These are phyloP conservation scores for Drosophila neocordata DNA, from an alignment of 1,140 invertebrate genomes.

Conservation along the genomic window DNA sequence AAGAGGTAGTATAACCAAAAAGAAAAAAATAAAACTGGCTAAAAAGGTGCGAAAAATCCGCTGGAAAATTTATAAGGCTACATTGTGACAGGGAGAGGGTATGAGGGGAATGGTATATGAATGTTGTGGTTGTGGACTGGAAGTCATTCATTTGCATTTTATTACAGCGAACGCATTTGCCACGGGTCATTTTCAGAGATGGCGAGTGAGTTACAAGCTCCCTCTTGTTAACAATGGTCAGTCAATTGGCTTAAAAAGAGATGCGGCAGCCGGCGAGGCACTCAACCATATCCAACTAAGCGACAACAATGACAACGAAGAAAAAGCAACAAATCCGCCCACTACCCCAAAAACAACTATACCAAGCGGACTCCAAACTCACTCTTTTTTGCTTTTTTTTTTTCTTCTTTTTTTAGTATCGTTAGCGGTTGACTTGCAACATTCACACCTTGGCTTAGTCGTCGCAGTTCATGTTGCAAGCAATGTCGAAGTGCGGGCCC, in stretches of 20 bases:
- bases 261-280: slow-evolving; percentile 55
- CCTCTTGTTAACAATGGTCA: slow-evolving; percentile 69
- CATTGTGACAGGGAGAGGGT: background rate
- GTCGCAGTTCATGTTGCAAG: slow-evolving; percentile 57
- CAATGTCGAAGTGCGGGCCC: slow-evolving; percentile 31
- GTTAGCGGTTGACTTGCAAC: slow-evolving; percentile 55
- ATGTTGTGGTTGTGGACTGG: slow-evolving; percentile 11
- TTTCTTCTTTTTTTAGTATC: background rate
- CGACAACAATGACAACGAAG: slow-evolving; percentile 46
- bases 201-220: slow-evolving; percentile 58
- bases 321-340: slow-evolving; percentile 26
- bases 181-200: slow-evolving; percentile 74
- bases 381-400: background rate
- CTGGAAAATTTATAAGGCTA: slow-evolving; percentile 39
- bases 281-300: slow-evolving; percentile 71
- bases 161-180: slow-evolving; percentile 71
- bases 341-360: no score
- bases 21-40: no score
- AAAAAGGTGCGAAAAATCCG: slow-evolving; percentile 70
- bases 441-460: slow-evolving; percentile 53
- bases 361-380: background rate
- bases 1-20: slow-evolving; percentile 27
- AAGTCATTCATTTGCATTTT: slow-evolving; percentile 78
- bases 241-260: slow-evolving; percentile 59
- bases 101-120: background rate